Conservation (phyloP, 1,140 invertebrate species). For the Euwallacea similis region DNA sequence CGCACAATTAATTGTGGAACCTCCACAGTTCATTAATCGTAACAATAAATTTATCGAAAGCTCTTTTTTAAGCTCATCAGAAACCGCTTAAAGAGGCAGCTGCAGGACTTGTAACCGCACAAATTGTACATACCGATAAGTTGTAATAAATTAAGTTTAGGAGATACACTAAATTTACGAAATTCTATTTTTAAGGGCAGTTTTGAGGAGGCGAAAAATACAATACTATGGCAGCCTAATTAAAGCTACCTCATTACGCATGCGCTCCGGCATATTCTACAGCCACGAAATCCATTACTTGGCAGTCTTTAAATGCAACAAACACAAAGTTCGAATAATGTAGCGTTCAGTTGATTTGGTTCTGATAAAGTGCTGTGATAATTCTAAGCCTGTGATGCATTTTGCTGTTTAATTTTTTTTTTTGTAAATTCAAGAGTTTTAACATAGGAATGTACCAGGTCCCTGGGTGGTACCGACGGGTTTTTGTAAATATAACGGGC, state of each 20-base stretch:
- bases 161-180: no score
- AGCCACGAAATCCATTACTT: no score
- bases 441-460: not conserved
- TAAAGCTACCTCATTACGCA: slow-evolving; percentile 4
- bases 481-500: slow-evolving; percentile 20
- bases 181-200: no score
- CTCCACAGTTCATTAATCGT: no score
- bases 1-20: no score
- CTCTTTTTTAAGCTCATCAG: no score
- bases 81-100: not conserved
- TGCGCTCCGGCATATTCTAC: no score
- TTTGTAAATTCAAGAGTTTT: not conserved
- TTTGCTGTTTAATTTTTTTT: not conserved
- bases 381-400: slow-evolving; percentile 10
- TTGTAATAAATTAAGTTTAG: no score
- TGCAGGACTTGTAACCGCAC: not conserved
- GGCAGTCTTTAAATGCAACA: not conserved
- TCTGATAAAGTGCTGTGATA: slow-evolving; percentile 13
- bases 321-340: not conserved
- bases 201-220: no score
- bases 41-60: no score
- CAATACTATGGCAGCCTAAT: slow-evolving; percentile 10
- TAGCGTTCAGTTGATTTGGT: not conserved
- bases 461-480: slow-evolving; percentile 3
- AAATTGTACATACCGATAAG: not conserved